These are phyloP conservation scores for Tiaroga cobitis DNA, from an alignment of 2,797 vertebrate genomes.

Conservation along the genomic window DNA sequence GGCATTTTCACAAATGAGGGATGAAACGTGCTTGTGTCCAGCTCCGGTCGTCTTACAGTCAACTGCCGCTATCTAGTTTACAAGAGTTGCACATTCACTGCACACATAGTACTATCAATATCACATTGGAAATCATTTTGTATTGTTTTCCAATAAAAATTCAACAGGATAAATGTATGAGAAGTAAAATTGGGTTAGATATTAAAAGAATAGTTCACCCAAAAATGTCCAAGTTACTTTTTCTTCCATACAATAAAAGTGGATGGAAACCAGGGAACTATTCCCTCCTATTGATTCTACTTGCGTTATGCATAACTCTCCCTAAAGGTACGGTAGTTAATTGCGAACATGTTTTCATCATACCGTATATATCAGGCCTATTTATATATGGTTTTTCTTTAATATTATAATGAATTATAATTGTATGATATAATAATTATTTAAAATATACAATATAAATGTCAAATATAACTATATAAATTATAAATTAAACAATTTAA, in stretches of 20 bases:
- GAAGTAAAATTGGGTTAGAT: background rate
- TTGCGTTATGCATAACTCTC: background rate
- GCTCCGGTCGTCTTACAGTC: background rate
- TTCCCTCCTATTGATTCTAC: background rate
- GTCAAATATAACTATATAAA: background rate
- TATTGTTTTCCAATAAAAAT: background rate
- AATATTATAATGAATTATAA: too few species aligned
- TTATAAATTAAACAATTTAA: background rate
- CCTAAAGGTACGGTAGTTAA: background rate
- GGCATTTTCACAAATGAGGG: background rate
- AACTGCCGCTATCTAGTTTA: background rate
- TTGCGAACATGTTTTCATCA: background rate
- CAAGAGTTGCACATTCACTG: background rate
- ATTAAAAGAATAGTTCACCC: background rate
- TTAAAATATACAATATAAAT: background rate
- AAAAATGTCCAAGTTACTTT: background rate
- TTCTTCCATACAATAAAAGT: background rate
- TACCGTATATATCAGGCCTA: background rate
- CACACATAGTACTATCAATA: background rate
- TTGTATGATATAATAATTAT: background rate
- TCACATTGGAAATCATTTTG: background rate
- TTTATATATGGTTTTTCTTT: background rate
- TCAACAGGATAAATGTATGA: background rate
- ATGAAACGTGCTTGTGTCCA: background rate
- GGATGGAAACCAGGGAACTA: background rate